Conservation (phyloP, 2,113 vertebrate species). For the Rhynchomys soricoides region DNA sequence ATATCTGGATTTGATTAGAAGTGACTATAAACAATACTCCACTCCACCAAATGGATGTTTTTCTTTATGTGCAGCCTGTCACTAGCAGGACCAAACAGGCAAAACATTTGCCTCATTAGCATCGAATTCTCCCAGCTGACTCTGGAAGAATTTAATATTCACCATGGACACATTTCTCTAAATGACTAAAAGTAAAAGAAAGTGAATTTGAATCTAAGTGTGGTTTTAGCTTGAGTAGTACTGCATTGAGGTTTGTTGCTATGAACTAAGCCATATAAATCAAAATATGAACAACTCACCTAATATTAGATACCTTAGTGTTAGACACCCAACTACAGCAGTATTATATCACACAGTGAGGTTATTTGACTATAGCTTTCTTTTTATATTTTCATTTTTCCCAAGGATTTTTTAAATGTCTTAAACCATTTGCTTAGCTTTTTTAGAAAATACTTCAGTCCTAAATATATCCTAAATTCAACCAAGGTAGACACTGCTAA, state of each 20-base stretch:
- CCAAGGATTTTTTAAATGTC: neutral
- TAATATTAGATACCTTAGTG: neutral
- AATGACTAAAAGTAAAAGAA: conserved; percentile 60
- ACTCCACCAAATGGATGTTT: accelerated
- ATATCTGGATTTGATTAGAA: conserved; percentile 41
- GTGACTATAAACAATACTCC: neutral
- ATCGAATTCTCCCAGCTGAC: conserved; percentile 21
- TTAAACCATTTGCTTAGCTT: neutral
- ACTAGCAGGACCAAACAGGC: neutral
- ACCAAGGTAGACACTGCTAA: neutral
- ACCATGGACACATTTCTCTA: conserved; percentile 35
- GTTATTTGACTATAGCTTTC: neutral
- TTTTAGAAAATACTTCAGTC: neutral
- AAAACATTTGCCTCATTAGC: conserved; percentile 13
- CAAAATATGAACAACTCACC: conserved; percentile 6
- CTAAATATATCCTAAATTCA: neutral
- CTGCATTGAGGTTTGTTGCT: conserved; percentile 39
- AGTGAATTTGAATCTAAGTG: conserved; percentile 46
- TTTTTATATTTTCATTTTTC: conserved; percentile 24
- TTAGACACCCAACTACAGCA: neutral
- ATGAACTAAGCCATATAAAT: conserved; percentile 45
- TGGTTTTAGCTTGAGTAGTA: conserved; percentile 1
- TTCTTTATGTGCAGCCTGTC: neutral
- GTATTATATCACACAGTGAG: neutral
- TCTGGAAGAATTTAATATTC: conserved; percentile 54